Conservation (phyloP, 2,888 invertebrate species). For the Zelleria hepariella region DNA sequence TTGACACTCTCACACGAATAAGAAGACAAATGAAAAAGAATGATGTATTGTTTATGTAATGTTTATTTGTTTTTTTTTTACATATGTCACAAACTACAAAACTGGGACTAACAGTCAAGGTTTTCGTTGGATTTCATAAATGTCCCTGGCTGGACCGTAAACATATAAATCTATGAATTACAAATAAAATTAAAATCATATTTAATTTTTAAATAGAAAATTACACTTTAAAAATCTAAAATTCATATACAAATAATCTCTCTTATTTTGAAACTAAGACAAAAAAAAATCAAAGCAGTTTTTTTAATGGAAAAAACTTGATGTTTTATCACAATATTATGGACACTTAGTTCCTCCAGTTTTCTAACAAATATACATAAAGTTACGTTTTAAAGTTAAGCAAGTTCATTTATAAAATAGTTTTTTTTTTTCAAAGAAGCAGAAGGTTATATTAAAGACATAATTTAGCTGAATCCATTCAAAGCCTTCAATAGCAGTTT, state of each 20-base stretch:
- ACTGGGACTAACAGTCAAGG: conserved; percentile 60
- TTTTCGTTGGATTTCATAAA: conserved; percentile 54
- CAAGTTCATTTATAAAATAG: conserved; percentile 48
- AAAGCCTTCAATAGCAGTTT: background rate
- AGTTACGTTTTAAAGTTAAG: conserved; percentile 27
- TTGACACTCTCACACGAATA: too few species aligned
- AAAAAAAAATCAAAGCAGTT: conserved; percentile 53
- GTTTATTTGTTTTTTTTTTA: conserved; percentile 57
- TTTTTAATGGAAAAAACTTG: conserved; percentile 63
- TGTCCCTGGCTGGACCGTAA: conserved; percentile 57
- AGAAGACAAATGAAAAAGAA: conserved; percentile 32
- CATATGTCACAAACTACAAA: conserved; percentile 66
- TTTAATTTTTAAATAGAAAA: conserved; percentile 54
- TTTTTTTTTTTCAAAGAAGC: conserved; percentile 63
- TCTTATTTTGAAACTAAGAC: conserved; percentile 54
- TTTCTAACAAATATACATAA: conserved; percentile 67
- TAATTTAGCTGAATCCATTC: background rate
- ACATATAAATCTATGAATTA: conserved; percentile 58
- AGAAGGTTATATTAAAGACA: conserved; percentile 39
- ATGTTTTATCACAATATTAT: conserved; percentile 70
- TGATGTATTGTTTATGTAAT: conserved; percentile 44
- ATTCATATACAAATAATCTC: conserved; percentile 69
- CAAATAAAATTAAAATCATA: conserved; percentile 37
- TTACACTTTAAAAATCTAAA: conserved; percentile 54
- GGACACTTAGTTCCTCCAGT: conserved; percentile 58